Percentiles rank a stretch among this genome's conserved stretches.
Evolutionary conservation across 1,140 invertebrate species (phyloP).

Genomic region (Drosophila tani): DNA sequence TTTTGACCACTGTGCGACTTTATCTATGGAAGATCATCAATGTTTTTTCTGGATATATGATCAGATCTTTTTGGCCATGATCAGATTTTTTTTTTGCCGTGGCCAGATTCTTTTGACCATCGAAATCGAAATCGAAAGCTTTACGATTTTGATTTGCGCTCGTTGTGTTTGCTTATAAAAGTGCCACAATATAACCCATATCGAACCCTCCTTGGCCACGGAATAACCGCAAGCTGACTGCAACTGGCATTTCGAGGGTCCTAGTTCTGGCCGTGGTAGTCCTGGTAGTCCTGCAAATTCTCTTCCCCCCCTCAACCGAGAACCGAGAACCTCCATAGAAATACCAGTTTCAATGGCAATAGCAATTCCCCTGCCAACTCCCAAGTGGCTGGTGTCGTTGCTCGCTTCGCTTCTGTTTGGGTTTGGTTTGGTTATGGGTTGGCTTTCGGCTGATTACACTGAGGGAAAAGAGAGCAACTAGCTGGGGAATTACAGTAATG

Average conservation of each 20-base stretch:
- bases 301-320: background rate
- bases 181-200: constrained; percentile 39
- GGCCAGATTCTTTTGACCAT: no score
- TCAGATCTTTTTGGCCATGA: no score
- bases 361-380: constrained; percentile 43
- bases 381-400: constrained; percentile 65
- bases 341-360: constrained; percentile 32
- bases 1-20: constrained; percentile 1
- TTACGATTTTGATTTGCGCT: constrained; percentile 53
- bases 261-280: background rate
- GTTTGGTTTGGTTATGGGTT: constrained; percentile 36
- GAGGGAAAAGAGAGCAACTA: background rate
- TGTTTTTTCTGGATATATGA: no score
- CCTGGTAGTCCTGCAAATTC: background rate
- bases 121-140: constrained; percentile 47
- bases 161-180: constrained; percentile 62
- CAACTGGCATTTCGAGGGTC: constrained; percentile 6
- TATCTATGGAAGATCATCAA: constrained; percentile 4
- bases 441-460: constrained; percentile 28
- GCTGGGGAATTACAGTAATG: background rate
- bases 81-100: no score
- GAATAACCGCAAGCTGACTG: constrained; percentile 16
- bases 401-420: constrained; percentile 51
- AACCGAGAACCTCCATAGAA: constrained; percentile 1
- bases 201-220: constrained; percentile 11